Base-by-base conservation (phyloP, 1,140 invertebrate genomes). In the Lethocerus indicus region DNA sequence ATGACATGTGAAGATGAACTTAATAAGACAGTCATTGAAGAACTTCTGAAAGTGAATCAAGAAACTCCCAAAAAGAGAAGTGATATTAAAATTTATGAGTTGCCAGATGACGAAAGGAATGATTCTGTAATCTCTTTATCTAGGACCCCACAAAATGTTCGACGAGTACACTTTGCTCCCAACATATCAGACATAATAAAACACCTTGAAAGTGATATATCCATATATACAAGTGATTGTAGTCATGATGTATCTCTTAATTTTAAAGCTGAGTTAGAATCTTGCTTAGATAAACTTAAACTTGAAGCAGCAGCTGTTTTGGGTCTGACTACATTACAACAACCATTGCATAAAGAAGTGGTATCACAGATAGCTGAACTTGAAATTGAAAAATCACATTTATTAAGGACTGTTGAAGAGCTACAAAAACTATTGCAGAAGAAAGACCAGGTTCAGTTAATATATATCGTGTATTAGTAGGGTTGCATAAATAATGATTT, bases 1-100 rank as follows among this genome's bases (percentile, higher is more conserved):
- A 71, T 70, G 2, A 68, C 72, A 45, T 83, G 80, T 49, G 83
- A 87, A 64, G 78, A 83, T 58, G 82, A 83, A 64, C 61, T 84
- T 5, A 85, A 83, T 61, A 77, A 73, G 43, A 81, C 78, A 1
- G 61, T 85, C 16, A 71, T 82, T 0, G 73, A 72, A 28, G 73
- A 80, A 58, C 67, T 83, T 46, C 55, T 75, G 14, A 73, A 69
- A 47, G 18, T 40, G 25, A 21, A 24, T 21, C n/a, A 7, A 13
- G 32, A 53, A 39, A 32, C 25, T 40, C 18, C 41, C 14, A 44
- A 47, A 21, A 49, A 13, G 23, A 7, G 9, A 4, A 21, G n/a
- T 21, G n/a, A 21, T 13, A 13, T n/a, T 3, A n/a, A n/a, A n/a
- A n/a, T n/a, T n/a, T 14, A 44, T 5, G 14, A 16, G 3, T 18